These are phyloP conservation scores for Engraulis encrasicolus DNA, from an alignment of 2,113 vertebrate species.

Conservation along the genomic window DNA sequence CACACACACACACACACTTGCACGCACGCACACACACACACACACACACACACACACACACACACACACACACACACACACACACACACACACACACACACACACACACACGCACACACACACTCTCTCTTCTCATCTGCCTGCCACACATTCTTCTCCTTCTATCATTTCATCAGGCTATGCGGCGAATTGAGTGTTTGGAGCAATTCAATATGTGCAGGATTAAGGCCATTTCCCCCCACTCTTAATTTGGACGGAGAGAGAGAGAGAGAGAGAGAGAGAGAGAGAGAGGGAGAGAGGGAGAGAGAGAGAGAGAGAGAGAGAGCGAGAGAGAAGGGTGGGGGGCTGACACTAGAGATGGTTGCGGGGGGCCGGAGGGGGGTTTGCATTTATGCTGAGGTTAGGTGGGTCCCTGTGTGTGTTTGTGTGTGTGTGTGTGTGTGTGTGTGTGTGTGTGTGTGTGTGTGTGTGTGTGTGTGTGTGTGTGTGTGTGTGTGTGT, in stretches of 20 bases:
- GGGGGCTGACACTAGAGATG: background rate
- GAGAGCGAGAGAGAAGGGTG: no score
- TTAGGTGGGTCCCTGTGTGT: no score
- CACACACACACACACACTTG: background rate
- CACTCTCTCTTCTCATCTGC: background rate
- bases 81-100: conserved; percentile 15
- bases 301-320: conserved; percentile 14
- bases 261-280: conserved; percentile 19
- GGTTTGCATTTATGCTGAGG: no score
- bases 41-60: conserved; percentile 18
- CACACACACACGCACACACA: conserved; percentile 12
- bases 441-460: background rate
- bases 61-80: conserved; percentile 7
- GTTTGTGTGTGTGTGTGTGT: background rate
- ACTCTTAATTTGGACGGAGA: conserved; percentile 41
- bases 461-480: background rate
- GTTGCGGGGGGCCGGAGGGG: background rate
- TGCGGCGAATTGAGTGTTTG: conserved; percentile 25
- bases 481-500: background rate
- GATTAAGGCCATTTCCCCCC: conserved; percentile 40
- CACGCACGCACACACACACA: conserved; percentile 12
- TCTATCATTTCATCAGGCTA: conserved; percentile 27
- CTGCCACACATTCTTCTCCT: conserved; percentile 25
- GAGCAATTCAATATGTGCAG: conserved; percentile 51
- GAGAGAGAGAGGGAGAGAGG: background rate